phyloP scores from a whole-genome alignment of 2,797 vertebrate species.

The Cuculus canorus region DNA sequence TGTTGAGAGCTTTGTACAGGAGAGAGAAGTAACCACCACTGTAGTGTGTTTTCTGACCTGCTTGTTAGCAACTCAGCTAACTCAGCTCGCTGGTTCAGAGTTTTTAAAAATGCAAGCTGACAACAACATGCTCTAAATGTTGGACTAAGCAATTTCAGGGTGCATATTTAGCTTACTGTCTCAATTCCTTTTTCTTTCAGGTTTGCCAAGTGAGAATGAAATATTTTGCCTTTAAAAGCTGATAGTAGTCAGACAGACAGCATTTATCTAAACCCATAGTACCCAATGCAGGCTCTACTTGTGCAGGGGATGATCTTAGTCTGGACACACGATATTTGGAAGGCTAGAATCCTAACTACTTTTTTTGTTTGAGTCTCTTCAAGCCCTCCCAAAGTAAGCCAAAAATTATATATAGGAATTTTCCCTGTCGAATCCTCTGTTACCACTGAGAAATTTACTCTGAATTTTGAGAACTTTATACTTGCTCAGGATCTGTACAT shows the following conservation, averaged over 20 bases:
- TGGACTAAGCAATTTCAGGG: constrained; percentile 39
- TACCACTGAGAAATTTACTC: background rate
- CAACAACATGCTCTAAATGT: background rate
- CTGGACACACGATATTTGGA: background rate
- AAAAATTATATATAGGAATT: background rate
- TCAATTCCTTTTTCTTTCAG: background rate
- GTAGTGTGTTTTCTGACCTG: constrained; percentile 27
- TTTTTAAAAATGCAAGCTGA: constrained; percentile 32
- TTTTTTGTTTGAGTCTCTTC: background rate
- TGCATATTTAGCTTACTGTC: background rate
- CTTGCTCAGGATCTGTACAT: background rate
- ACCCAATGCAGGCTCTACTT: background rate
- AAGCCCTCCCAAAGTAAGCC: background rate
- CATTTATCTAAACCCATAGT: background rate
- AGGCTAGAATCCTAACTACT: background rate
- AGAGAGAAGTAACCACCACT: background rate
- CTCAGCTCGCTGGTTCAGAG: constrained; percentile 10
- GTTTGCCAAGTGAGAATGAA: background rate
- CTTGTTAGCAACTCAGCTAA: constrained; percentile 18
- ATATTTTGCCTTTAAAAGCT: background rate
- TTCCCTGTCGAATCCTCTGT: background rate
- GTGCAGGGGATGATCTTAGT: background rate
- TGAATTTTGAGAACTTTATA: background rate
- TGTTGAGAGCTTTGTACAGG: background rate
- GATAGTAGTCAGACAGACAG: background rate